Conservation (phyloP, 2,888 invertebrate genomes). For the Perizoma flavofasciatum region DNA sequence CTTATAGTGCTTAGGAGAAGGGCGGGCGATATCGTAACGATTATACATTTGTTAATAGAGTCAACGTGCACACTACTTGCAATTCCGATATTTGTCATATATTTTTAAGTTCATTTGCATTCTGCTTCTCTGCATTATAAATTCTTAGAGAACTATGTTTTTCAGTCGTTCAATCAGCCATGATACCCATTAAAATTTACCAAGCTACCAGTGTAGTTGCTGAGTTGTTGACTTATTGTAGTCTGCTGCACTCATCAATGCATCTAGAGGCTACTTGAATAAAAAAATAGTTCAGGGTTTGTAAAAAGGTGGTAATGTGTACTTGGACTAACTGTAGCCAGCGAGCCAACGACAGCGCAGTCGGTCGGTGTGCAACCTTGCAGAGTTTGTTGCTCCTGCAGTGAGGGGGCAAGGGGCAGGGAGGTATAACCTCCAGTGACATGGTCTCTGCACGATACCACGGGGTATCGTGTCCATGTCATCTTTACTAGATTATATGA, state of each 20-base stretch:
- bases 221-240: too few species aligned
- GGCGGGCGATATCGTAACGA: conserved; percentile 76
- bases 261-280: too few species aligned
- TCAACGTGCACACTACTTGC: conserved; percentile 11
- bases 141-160: too few species aligned
- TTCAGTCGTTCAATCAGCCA: too few species aligned
- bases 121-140: too few species aligned
- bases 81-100: neutral
- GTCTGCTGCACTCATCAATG: too few species aligned
- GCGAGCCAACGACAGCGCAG: conserved; percentile 61
- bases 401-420: conserved; percentile 41
- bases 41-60: conserved; percentile 11
- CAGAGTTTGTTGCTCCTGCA: conserved; percentile 80
- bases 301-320: conserved; percentile 13
- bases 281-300: neutral
- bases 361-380: conserved; percentile 77
- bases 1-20: conserved; percentile 77
- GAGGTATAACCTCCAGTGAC: conserved; percentile 69
- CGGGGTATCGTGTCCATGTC: too few species aligned
- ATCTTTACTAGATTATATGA: conserved; percentile 33
- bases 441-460: conserved; percentile 56
- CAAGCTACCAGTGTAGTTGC: too few species aligned
- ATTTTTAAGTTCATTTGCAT: too few species aligned
- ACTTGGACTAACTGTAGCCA: conserved; percentile 54
- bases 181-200: too few species aligned